Evolutionary conservation across 2,113 vertebrate genomes (phyloP), one percentile per base, ranked within the genome.

Genomic region (Malurus alboscapulatus): DNA sequence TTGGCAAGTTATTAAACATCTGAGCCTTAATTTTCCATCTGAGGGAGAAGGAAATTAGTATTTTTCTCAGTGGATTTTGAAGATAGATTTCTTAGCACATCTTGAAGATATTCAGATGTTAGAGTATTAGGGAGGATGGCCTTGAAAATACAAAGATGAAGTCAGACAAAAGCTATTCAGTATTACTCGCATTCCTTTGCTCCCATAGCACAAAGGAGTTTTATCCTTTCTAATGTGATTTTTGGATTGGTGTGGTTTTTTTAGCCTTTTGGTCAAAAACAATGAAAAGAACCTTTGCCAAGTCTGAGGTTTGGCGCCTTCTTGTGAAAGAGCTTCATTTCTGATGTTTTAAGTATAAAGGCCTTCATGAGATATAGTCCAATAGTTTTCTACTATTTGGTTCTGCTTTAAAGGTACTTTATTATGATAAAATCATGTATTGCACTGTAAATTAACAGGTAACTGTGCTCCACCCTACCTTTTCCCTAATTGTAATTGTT

Each of bases 1-100:
- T 92, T 88, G 87, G 88, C 63, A 95, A 90, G 53, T 91, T 89
- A 92, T 88, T 94, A 91, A 94, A 92, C 66, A 81, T 88, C 65
- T 94, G 50, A 93, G 65, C 73, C 30, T 87, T 81, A 75, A 81
- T 90, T 68, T 92, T 93, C 90, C 63, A 24, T 81, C 51, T 62
- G 72, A 86, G 3, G 0, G 44, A 90, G 44, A 78, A 81, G 48
- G 47, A 83, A 80, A 88, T 83, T 32, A 63, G 18, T 66, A 30
- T 71, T 53, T 88, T 59, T 92, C 75, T 86, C 71, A 59, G 40
- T 88, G 86, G 36, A 78, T 90, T 86, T 83, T 93, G 85, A 83
- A 85, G 82, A 53, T 54, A 50, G 18, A 42, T 87, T 91, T 76
- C 47, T 87, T 85, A 69, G 20, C 36, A 61, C 50, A 51, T 84